A percentile compares a stretch with the other conserved stretches of the same genome.
Conservation (phyloP, 2,113 vertebrate genomes). For the Nothocercus julius region DNA sequence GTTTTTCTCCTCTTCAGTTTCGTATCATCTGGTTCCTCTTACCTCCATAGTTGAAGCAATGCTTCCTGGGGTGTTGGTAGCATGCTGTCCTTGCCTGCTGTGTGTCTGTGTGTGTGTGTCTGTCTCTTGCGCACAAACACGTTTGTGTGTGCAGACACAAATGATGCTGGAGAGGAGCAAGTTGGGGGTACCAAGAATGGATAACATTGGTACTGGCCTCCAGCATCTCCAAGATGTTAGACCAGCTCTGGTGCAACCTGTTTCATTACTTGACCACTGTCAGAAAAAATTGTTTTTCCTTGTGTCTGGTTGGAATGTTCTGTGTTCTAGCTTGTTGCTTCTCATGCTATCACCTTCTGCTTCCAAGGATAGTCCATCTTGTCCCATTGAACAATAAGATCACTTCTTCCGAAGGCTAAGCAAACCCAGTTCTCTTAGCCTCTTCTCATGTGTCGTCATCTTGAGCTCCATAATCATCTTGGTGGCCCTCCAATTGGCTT, state of each 20-base stretch:
- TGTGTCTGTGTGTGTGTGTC: not conserved
- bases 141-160: fast-evolving
- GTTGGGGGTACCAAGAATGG: not conserved
- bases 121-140: fast-evolving
- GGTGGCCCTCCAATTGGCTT: not conserved
- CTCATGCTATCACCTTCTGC: not conserved
- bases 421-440: not conserved
- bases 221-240: not conserved
- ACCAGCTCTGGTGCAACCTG: not conserved
- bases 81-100: not conserved
- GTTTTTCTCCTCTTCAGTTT: not conserved
- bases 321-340: not conserved
- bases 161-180: not conserved
- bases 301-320: fast-evolving
- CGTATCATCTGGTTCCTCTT: not conserved
- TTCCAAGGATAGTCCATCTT: not conserved
- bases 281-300: not conserved
- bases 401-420: not conserved
- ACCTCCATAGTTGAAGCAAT: not conserved
- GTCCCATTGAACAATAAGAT: not conserved
- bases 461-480: not conserved
- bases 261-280: not conserved
- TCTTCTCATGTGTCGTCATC: not conserved
- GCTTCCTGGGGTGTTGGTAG: not conserved
- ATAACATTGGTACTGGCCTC: not conserved